These are phyloP conservation scores for Cynocephalus volans DNA, from an alignment of 2,113 vertebrate species.

Conservation along the genomic window DNA sequence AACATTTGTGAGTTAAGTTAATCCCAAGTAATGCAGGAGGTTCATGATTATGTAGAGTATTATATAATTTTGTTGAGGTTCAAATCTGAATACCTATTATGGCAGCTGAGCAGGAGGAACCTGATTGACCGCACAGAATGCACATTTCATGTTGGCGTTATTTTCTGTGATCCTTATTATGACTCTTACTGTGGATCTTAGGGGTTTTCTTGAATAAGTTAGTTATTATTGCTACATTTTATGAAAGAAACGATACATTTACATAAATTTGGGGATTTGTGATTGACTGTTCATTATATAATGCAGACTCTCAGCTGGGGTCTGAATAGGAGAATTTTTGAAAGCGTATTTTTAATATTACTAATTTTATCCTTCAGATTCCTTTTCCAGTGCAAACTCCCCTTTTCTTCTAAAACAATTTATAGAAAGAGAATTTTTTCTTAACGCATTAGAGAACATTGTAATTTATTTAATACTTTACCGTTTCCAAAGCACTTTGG, in stretches of 20 bases:
- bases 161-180: background rate
- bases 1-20: background rate
- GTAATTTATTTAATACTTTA: slow-evolving; percentile 16
- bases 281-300: background rate
- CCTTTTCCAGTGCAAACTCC: background rate
- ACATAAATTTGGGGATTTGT: background rate
- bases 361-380: background rate
- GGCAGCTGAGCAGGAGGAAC: background rate
- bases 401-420: background rate
- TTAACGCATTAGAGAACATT: background rate
- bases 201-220: background rate
- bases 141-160: background rate
- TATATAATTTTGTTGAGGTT: background rate
- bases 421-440: background rate
- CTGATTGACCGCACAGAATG: background rate
- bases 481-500: background rate
- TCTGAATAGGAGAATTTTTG: background rate
- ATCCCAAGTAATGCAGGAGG: background rate
- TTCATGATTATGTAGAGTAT: background rate
- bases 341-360: background rate
- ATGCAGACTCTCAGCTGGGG: background rate
- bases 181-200: background rate
- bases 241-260: background rate
- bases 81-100: background rate
- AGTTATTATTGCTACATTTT: background rate